Conservation (phyloP, 2,797 vertebrate genomes). For the Dendrocincla tyrannina region DNA sequence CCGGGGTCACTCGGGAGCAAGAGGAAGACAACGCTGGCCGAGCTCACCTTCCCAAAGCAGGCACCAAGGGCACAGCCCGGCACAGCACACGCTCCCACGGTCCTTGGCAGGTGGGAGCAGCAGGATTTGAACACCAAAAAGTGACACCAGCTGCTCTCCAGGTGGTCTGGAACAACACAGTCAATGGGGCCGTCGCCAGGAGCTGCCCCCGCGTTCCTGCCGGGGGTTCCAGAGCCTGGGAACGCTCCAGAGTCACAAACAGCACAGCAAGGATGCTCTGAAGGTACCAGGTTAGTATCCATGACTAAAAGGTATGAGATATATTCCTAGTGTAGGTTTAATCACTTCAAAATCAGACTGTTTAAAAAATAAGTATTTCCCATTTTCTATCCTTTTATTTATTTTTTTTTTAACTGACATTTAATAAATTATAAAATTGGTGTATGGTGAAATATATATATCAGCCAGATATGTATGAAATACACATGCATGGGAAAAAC, state of each 20-base stretch:
- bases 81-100: not conserved
- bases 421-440: slow-evolving; percentile 73
- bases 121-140: not conserved
- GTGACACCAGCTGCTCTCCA: not conserved
- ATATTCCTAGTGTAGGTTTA: slow-evolving; percentile 7
- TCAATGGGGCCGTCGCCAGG: not conserved
- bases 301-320: slow-evolving; percentile 16
- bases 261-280: not conserved
- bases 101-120: not conserved
- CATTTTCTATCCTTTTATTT: slow-evolving; percentile 71
- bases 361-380: slow-evolving; percentile 73
- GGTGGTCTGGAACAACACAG: not conserved
- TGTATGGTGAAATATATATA: slow-evolving; percentile 73
- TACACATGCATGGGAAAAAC: slow-evolving; percentile 76
- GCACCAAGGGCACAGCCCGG: not conserved
- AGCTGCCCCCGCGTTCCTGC: no score
- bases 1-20: not conserved
- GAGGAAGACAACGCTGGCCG: not conserved
- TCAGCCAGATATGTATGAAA: slow-evolving; percentile 76
- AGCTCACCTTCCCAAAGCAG: not conserved
- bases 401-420: slow-evolving; percentile 69
- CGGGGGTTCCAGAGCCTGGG: not conserved
- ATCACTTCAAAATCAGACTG: slow-evolving; percentile 62
- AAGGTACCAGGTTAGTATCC: not conserved
- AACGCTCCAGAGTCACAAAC: not conserved